Evolutionary conservation across 2,113 vertebrate genomes (phyloP).

Genomic region (Nothocercus nigrocapillus): DNA sequence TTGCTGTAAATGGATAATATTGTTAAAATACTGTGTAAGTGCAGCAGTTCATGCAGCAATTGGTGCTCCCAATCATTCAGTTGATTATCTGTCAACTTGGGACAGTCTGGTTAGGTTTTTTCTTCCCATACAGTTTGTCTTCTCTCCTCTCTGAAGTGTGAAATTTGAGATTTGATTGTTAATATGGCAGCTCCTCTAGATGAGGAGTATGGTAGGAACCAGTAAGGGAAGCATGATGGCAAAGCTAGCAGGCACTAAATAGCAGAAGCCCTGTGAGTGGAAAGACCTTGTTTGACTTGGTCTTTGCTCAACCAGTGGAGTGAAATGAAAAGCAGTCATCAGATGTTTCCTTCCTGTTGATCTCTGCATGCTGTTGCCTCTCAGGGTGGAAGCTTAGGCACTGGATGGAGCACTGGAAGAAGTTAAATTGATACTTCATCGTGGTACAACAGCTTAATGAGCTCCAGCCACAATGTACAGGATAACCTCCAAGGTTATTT

Average conservation of each 20-base stretch:
- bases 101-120: conserved; percentile 45
- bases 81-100: conserved; percentile 27
- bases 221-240: background rate
- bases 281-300: background rate
- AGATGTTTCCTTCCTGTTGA: background rate
- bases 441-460: background rate
- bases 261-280: background rate
- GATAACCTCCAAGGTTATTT: background rate
- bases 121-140: background rate
- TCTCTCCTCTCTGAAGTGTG: background rate
- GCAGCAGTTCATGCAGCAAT: background rate
- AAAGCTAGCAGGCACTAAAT: background rate
- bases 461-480: fast-evolving
- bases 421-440: background rate
- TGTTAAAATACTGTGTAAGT: background rate
- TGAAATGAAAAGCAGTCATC: background rate
- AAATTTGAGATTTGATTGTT: background rate
- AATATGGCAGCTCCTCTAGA: background rate
- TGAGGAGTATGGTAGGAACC: background rate
- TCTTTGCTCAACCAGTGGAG: background rate
- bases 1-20: background rate
- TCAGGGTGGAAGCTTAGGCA: background rate
- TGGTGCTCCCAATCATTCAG: background rate
- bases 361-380: background rate
- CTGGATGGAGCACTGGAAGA: background rate